These are phyloP conservation scores for Fabriciana adippe DNA, from an alignment of 2,888 invertebrate species.

Conservation along the genomic window DNA sequence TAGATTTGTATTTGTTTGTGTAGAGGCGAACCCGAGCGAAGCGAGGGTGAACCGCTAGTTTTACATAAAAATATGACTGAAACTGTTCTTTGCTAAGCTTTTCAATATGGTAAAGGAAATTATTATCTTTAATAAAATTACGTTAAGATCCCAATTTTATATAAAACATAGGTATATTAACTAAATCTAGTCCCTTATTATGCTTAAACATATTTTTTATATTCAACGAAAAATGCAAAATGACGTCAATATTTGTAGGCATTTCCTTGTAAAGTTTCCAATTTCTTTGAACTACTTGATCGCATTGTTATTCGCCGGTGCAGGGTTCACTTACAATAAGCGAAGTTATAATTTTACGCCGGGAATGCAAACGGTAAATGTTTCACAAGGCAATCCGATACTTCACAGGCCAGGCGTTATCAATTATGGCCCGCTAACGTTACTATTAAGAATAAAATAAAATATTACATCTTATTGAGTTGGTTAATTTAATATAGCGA, in stretches of 20 bases:
- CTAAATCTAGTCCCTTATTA: no score
- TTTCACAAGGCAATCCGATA: slow-evolving; percentile 75
- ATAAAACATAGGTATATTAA: no score
- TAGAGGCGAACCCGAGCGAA: no score
- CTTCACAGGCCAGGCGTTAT: slow-evolving; percentile 54
- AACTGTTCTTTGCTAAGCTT: no score
- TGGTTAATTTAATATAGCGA: no score
- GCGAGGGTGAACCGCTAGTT: no score
- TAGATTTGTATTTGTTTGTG: no score
- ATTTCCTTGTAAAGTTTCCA: slow-evolving; percentile 50
- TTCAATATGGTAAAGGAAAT: neutral
- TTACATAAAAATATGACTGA: no score
- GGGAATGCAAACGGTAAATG: slow-evolving; percentile 65
- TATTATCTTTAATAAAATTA: neutral
- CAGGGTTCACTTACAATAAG: slow-evolving; percentile 41
- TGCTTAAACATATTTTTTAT: neutral
- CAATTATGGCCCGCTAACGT: slow-evolving; percentile 45
- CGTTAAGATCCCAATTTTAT: no score
- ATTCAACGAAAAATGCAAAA: slow-evolving; percentile 7
- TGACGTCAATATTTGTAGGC: slow-evolving; percentile 28
- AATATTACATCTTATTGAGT: no score
- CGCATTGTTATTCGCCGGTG: slow-evolving; percentile 40
- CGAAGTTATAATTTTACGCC: slow-evolving; percentile 57
- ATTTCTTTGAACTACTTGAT: slow-evolving; percentile 53
- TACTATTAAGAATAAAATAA: neutral